Conservation (phyloP, 2,113 vertebrate species). For the Charina bottae region DNA sequence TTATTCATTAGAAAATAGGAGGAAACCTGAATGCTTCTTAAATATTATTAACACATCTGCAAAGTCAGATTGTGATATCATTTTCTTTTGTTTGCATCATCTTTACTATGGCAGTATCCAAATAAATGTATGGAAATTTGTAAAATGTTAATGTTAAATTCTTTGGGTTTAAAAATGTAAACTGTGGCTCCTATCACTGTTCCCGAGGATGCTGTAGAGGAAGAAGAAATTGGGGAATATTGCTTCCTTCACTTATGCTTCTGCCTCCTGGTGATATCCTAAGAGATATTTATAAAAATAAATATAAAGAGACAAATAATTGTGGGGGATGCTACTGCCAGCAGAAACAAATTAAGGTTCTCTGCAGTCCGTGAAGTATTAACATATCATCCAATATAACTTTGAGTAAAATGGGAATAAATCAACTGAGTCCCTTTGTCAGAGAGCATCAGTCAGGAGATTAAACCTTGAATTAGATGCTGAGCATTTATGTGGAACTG, state of each 20-base stretch:
- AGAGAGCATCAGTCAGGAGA: neutral
- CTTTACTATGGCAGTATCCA: conserved; percentile 52
- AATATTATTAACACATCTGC: conserved; percentile 41
- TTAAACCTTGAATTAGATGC: neutral
- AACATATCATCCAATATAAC: neutral
- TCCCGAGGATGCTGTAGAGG: neutral
- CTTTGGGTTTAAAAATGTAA: conserved; percentile 1
- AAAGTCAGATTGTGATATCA: conserved; percentile 52
- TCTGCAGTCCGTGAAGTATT: neutral
- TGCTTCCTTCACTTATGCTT: neutral
- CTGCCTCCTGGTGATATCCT: neutral
- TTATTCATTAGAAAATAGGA: conserved; percentile 58
- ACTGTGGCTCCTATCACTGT: neutral
- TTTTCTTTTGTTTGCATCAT: conserved; percentile 32
- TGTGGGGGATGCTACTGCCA: neutral
- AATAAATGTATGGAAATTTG: conserved; percentile 50
- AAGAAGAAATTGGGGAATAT: neutral
- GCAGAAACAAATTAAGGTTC: neutral
- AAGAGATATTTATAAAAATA: neutral
- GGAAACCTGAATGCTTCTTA: conserved; percentile 31
- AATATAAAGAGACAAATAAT: neutral
- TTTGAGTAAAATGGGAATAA: neutral
- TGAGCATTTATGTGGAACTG: neutral
- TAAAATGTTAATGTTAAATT: conserved; percentile 41
- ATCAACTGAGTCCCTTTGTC: neutral